Conservation (phyloP, 1,140 invertebrate genomes). For the Zaprionus capensis region DNA sequence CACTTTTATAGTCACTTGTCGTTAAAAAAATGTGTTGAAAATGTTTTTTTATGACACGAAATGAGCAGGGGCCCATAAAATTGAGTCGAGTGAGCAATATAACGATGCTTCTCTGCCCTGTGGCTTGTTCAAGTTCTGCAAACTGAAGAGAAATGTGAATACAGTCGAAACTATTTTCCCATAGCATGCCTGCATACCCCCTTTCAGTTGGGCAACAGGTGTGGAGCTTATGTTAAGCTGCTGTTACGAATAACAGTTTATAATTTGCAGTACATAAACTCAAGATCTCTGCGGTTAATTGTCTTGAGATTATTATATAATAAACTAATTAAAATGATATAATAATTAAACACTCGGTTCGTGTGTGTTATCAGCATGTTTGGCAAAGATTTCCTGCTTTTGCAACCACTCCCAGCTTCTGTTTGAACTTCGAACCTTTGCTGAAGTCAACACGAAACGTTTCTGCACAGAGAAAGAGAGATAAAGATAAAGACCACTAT, state of each 20-base stretch:
- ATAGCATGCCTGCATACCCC: not conserved
- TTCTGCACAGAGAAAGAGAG: not conserved
- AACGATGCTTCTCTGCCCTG: conserved; percentile 45
- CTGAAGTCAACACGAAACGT: not conserved
- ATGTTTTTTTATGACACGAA: conserved; percentile 77
- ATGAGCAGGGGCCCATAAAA: conserved; percentile 73
- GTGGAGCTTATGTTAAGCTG: not conserved
- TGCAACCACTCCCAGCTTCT: conserved; percentile 20
- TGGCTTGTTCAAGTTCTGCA: conserved; percentile 49
- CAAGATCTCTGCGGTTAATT: not conserved
- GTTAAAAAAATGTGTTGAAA: conserved; percentile 78
- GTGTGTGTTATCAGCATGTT: conserved; percentile 11
- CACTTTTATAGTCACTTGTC: conserved; percentile 70
- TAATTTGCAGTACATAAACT: not conserved
- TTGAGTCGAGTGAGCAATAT: conserved; percentile 57
- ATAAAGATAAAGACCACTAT: conserved; percentile 37
- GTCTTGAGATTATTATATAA: not conserved
- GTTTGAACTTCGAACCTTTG: conserved; percentile 22
- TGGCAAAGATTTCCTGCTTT: conserved; percentile 3
- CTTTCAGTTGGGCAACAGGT: not conserved
- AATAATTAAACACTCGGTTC: not conserved
- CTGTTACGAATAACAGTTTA: too few species aligned
- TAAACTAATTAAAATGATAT: not conserved
- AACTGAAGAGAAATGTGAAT: conserved; percentile 37
- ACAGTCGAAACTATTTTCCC: conserved; percentile 13